Base-by-base conservation (phyloP, 1,140 invertebrate genomes). In the Lycorma delicatula region DNA sequence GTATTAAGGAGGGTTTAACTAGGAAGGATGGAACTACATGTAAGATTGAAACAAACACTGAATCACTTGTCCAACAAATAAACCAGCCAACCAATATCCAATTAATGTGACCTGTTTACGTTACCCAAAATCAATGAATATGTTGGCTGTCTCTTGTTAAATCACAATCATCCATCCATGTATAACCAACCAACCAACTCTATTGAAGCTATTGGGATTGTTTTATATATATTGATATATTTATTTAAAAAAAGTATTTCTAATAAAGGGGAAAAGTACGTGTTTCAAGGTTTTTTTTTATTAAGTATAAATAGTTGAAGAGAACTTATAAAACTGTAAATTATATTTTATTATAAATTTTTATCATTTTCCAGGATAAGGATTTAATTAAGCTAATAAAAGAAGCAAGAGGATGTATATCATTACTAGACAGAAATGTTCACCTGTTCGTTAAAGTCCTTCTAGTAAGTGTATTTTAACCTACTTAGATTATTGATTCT, bases 371-470 rank as follows among this genome's bases (percentile, higher is more conserved):
- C 55, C 58, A 81, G 75, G 81, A 84, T 68, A 64, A 66, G 12
- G 81, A 84, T 56, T 70, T 85, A 31, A 61, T 75, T 3, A 61
- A 71, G 6, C 66, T 84, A 23, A 60, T 85, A 11, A 66, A 66
- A 41, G 76, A 80, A 69, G 73, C 78, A 7, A 75, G 71, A 41
- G 72, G 77, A 59, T 79, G 80, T 66, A 75, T 83, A n/a, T 72
- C 78, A 28, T 63, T 79, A 18, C 65, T 85, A 22, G 76, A 76
- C 67, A 60, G 72, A 62, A 61, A 74, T 65, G 76, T 83, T 61
- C 72, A 73, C 59, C 67, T 77, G 34, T 74, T 85, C 65, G 73
- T 84, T n/a, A 80, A 85, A 70, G 75, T 76, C 16, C 58, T 85
- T 44, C 63, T 84, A 11, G 64, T 67, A 64, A 65, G 59, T 54